Evolutionary conservation across 2,797 vertebrate genomes (phyloP), one percentile per base, ranked within the genome.

Genomic region (Xyrichtys novacula): DNA sequence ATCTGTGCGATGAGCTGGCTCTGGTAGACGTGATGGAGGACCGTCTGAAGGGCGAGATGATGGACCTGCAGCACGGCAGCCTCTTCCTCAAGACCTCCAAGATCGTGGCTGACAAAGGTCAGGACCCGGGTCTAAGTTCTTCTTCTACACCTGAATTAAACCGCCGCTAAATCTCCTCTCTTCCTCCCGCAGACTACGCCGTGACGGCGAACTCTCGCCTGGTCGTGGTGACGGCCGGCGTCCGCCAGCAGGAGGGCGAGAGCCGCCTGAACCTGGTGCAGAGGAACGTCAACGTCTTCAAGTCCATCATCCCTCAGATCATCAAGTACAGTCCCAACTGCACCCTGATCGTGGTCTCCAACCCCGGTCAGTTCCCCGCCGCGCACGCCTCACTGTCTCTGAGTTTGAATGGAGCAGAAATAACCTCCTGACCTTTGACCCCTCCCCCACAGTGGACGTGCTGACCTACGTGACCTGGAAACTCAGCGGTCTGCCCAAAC

Each of bases 401-500:
- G 4, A 7, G 8, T 39, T 7, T 39, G 1, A 38, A 0, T 7
- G 5, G 11, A 15, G 8, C 7, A 11, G 56, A 9, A 26, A 0
- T 72, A 26, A 59, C 34, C 16, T 1, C 3, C n/a, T n/a, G n/a
- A 6, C 3, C 34, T 38, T 11, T 7, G 1, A 40, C 42, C 7
- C 20, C 25, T 31, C 29, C 19, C 40, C 20, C 25, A 20, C 80
- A 98, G 97, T 99, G 83, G 98, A 99, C 42, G 95, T 99, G 82
- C 84, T 99, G 80, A 98, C 96, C 10, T 99, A 98, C 0, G 95
- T 99, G 39, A 98, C 97, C 44, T 99, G 98, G 98, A 99, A 98
- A 77, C 92, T 99, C 65, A 99, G 98, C 12, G 96, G 97, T 6
- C 88, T 99, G 66, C 98, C 98, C 42, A 97, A 97, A 70, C 92